phyloP scores from a whole-genome alignment of 2,113 vertebrate species.

The Larimichthys polyactis region DNA sequence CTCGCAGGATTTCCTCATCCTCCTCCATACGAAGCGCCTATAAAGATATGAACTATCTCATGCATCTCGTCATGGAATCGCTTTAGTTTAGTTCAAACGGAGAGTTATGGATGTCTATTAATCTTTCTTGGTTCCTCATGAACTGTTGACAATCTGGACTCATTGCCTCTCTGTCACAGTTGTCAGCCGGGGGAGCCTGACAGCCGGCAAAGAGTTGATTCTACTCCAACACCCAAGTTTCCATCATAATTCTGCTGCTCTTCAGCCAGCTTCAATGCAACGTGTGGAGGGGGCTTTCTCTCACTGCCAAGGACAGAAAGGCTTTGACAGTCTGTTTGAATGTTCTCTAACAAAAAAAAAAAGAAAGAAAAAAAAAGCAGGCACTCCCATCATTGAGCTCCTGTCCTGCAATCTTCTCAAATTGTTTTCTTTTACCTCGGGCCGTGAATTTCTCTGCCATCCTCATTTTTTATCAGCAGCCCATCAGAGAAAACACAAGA shows the following conservation, averaged over 20 bases:
- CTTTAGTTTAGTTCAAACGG: slow-evolving; percentile 33
- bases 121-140: slow-evolving; percentile 36
- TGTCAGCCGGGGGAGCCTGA: slow-evolving; percentile 56
- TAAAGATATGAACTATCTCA: slow-evolving; percentile 28
- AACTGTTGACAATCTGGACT: slow-evolving; percentile 52
- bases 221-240: slow-evolving; percentile 57
- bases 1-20: slow-evolving; percentile 58
- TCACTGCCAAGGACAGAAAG: slow-evolving; percentile 67
- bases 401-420: slow-evolving; percentile 51
- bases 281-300: slow-evolving; percentile 49
- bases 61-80: slow-evolving; percentile 31
- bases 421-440: slow-evolving; percentile 50
- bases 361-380: slow-evolving; percentile 1
- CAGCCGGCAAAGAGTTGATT: slow-evolving; percentile 54
- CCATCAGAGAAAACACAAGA: slow-evolving; percentile 22
- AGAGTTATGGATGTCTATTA: slow-evolving; percentile 28
- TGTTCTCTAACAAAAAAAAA: slow-evolving; percentile 33
- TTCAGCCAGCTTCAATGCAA: slow-evolving; percentile 55
- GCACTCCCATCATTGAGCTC: slow-evolving; percentile 25
- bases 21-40: slow-evolving; percentile 46
- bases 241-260: slow-evolving; percentile 55
- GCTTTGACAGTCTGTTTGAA: slow-evolving; percentile 62
- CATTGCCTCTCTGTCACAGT: slow-evolving; percentile 32
- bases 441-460: slow-evolving; percentile 12
- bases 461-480: not conserved